phyloP scores from a whole-genome alignment of 2,888 invertebrate species.

The Steinernema scapterisci region DNA sequence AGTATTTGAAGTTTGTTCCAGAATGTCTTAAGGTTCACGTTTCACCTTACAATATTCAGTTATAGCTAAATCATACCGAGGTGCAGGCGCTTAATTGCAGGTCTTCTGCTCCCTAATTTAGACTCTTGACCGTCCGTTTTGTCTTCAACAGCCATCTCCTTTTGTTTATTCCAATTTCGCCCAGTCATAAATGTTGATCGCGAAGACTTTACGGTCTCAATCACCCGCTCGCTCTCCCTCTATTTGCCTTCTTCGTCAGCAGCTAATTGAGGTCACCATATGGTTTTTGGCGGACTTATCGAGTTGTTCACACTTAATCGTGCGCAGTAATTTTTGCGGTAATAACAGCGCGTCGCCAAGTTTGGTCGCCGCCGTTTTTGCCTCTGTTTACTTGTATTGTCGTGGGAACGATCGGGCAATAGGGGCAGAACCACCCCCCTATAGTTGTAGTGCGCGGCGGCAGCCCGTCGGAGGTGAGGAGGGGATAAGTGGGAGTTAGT shows the following conservation, averaged over 20 bases:
- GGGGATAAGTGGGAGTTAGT: slow-evolving; percentile 9
- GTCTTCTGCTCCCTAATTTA: too few relatives aligned
- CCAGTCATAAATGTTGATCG: background rate
- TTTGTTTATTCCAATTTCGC: background rate
- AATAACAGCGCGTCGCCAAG: background rate
- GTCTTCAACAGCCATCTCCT: too few relatives aligned
- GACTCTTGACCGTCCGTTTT: too few relatives aligned
- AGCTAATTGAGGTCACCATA: slow-evolving; percentile 31
- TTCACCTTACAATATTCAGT: too few relatives aligned
- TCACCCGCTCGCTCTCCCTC: background rate
- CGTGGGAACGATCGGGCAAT: background rate
- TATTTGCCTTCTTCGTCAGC: background rate
- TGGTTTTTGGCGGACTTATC: background rate
- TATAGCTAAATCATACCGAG: too few relatives aligned
- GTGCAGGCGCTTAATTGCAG: too few relatives aligned
- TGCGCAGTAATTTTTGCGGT: slow-evolving; percentile 5
- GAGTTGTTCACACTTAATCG: background rate
- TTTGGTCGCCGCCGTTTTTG: background rate
- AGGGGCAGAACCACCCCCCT: background rate
- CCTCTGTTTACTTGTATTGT: slow-evolving; percentile 7
- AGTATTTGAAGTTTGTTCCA: too few relatives aligned
- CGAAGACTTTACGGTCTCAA: background rate
- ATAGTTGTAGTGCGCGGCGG: slow-evolving; percentile 3
- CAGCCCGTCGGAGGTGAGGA: background rate
- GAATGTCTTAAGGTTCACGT: too few relatives aligned